These are phyloP conservation scores for Gouania willdenowi DNA, from an alignment of 2,797 vertebrate genomes.

Conservation along the genomic window DNA sequence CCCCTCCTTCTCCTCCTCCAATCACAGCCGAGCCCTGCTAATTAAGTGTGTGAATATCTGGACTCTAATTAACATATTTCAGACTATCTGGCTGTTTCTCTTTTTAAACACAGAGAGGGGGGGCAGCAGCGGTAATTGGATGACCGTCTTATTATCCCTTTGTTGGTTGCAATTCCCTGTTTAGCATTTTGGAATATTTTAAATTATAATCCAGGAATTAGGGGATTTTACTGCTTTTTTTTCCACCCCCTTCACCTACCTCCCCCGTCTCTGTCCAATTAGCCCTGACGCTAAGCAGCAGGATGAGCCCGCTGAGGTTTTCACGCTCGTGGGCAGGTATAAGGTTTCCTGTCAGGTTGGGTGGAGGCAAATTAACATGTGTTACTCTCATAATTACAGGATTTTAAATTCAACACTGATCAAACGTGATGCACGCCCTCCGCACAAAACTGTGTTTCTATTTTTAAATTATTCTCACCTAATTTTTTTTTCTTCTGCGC, in stretches of 20 bases:
- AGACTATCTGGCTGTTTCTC: no score
- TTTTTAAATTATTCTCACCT: no score
- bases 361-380: slow-evolving; percentile 10
- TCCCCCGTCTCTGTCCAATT: slow-evolving; percentile 55
- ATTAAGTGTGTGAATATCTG: slow-evolving; percentile 76
- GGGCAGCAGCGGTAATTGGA: slow-evolving; percentile 70
- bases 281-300: slow-evolving; percentile 49
- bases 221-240: slow-evolving; percentile 56
- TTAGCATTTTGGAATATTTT: slow-evolving; percentile 81
- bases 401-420: no score
- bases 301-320: slow-evolving; percentile 38
- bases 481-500: no score
- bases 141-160: slow-evolving; percentile 77
- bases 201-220: slow-evolving; percentile 79
- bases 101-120: slow-evolving; percentile 34
- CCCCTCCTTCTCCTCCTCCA: slow-evolving; percentile 35
- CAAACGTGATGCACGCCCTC: no score
- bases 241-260: slow-evolving; percentile 11
- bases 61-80: slow-evolving; percentile 78
- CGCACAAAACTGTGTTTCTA: no score
- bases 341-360: slow-evolving; percentile 11
- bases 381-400: no score
- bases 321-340: slow-evolving; percentile 32
- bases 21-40: slow-evolving; percentile 68
- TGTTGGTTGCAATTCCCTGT: slow-evolving; percentile 78